These are phyloP conservation scores for Aphidius ervi DNA, from an alignment of 1,140 invertebrate species.

Conservation along the genomic window DNA sequence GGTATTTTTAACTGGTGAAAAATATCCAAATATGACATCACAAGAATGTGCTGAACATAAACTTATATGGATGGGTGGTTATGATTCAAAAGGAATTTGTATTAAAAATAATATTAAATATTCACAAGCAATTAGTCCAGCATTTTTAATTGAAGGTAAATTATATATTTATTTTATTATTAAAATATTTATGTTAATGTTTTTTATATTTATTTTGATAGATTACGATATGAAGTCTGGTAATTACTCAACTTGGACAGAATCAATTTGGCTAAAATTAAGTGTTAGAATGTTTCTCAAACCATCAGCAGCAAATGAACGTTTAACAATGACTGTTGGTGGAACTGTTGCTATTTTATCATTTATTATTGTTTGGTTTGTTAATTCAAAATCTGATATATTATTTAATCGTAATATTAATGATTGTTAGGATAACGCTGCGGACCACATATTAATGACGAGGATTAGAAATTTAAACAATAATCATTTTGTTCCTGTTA, in stretches of 20 bases:
- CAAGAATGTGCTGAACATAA: slow-evolving; percentile 42
- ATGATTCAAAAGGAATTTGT: slow-evolving; percentile 66
- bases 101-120: slow-evolving; percentile 70
- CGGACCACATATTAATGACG: slow-evolving; percentile 43
- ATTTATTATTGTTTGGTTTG: slow-evolving; percentile 66
- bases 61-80: slow-evolving; percentile 57
- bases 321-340: slow-evolving; percentile 63
- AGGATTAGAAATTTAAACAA: slow-evolving; percentile 31
- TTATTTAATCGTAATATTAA: slow-evolving; percentile 55
- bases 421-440: slow-evolving; percentile 44
- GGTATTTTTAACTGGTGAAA: slow-evolving; percentile 57
- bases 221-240: slow-evolving; percentile 78
- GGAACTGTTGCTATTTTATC: slow-evolving; percentile 61
- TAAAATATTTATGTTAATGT: background rate
- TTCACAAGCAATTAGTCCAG: slow-evolving; percentile 73
- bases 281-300: slow-evolving; percentile 77
- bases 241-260: slow-evolving; percentile 85
- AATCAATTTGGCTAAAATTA: slow-evolving; percentile 78
- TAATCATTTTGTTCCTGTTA: slow-evolving; percentile 36
- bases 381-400: slow-evolving; percentile 60
- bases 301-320: slow-evolving; percentile 67
- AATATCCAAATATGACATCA: slow-evolving; percentile 41
- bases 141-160: slow-evolving; percentile 68
- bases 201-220: slow-evolving; percentile 41
- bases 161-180: background rate